Evolutionary conservation across 2,888 invertebrate species (phyloP), one percentile per base, ranked within the genome.

Genomic region (Orchesella flavescens): DNA sequence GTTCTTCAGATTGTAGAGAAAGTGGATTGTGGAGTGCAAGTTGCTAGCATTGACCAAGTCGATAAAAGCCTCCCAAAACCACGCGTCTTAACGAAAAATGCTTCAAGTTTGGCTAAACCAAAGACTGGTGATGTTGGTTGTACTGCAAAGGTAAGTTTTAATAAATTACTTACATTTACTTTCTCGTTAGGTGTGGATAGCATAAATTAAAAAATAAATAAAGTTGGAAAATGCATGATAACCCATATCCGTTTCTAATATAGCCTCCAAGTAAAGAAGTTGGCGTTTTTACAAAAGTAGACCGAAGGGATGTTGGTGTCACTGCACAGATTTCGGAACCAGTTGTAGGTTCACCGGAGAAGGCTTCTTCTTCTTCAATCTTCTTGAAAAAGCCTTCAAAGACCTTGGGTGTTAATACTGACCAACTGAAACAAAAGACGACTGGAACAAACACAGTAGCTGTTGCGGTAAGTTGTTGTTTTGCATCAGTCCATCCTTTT

Each of bases 81-180:
- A 1, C 44, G 59, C 44, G 24, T 81, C 24, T 21, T 81, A 7
- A 81, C 71, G 1, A 84, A 84, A 17, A 71, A 86, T 24, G 72
- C 87, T 63, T 87, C 83, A 10, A 82, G 86, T 23, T 77, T 80
- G 61, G 88, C 85, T 17, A 88, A 92, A 79, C 89, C 90, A 53
- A 90, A 90, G 43, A 91, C 91, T 1, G 90, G 86, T 19, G 89
- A 90, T 79, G 86, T 92, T 63, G 93, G 92, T 72, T 90, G 91
- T 81, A 92, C 71, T 0, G 43, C 44, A 2, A 87, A 86, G 84
- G 88, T 88, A 78, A 2, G 44, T 63, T n/a, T n/a, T n/a, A n/a
- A n/a, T n/a, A n/a, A n/a, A n/a, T n/a, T n/a, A n/a, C n/a, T n/a
- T n/a, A n/a, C n/a, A n/a, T n/a, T n/a, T n/a, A n/a, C n/a, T n/a